Evolutionary conservation across 1,140 invertebrate species (phyloP), one percentile per base, ranked within the genome.

Genomic region (Mactra quadrangularis): DNA sequence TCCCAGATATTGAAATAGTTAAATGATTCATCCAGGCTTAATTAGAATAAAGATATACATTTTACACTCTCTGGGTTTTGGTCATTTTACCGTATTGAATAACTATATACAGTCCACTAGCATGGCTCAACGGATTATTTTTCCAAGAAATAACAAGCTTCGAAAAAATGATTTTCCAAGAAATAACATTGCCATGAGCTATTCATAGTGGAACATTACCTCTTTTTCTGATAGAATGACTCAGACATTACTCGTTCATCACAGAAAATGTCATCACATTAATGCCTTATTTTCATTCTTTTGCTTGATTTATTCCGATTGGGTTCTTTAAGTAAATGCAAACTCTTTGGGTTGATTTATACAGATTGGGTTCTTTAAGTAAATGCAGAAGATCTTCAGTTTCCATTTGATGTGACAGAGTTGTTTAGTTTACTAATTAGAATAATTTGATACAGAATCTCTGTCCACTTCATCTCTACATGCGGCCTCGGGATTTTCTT

Each of bases 371-470:
- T 68, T 68, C 64, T 68, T n/a, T 66, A 47, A 33, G 15, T 22
- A 27, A 50, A 68, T 55, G 19, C 45, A 11, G n/a, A n/a, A n/a
- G 25, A 17, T 68, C 41, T 68, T 41, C 41, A 3, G 33, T 68
- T 15, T 15, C 64, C 64, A 68, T 52, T 22, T 68, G 45, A 68
- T 31, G 41, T 68, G 64, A 29, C 64, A 19, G 25, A 29, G 22
- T 31, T 68, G 64, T 68, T 68, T 68, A 50, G 64, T 50, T 68
- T 68, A 68, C 64, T 68, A 68, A 68, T 68, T 68, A 68, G 38
- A 31, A 68, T 68, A 50, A 68, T 68, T 68, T 68, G 64, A 68
- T 68, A 68, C 64, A 38, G 45, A 19, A 17, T 27, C 31, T 27
- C 29, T 68, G 35, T 45, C 29, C 64, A 38, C 27, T 22, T 50